Percentiles rank a stretch among this genome's conserved stretches.
phyloP scores from a whole-genome alignment of 2,113 vertebrate species.

The Castor canadensis region DNA sequence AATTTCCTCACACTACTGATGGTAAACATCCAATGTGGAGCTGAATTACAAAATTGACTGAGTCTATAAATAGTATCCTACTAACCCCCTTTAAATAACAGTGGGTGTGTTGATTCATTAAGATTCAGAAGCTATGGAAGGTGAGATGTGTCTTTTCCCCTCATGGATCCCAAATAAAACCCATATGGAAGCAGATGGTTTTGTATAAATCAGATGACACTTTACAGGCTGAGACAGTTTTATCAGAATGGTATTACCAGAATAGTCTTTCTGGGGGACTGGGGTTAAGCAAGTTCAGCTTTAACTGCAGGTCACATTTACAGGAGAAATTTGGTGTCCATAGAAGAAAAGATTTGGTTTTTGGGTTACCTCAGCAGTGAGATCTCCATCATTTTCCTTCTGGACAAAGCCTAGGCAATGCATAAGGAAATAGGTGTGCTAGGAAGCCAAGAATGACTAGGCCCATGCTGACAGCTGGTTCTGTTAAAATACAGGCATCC shows the following conservation, averaged over 20 bases:
- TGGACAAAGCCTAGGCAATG: too few relatives aligned
- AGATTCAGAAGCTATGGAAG: conserved; percentile 74
- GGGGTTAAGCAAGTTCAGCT: conserved; percentile 72
- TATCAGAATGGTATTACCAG: conserved; percentile 77
- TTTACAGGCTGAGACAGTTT: conserved; percentile 77
- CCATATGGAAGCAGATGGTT: conserved; percentile 67
- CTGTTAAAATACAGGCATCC: not conserved
- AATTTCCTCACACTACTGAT: conserved; percentile 53
- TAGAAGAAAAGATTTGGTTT: conserved; percentile 38
- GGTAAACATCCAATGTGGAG: conserved; percentile 42
- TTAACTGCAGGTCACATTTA: conserved; percentile 73
- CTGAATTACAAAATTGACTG: conserved; percentile 58
- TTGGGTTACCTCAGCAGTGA: not conserved
- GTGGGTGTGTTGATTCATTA: conserved; percentile 70
- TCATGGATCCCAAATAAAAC: conserved; percentile 61
- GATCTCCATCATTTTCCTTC: not conserved
- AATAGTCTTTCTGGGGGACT: conserved; percentile 53
- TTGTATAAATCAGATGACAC: conserved; percentile 77
- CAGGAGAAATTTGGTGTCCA: conserved; percentile 48
- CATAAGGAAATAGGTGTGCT: not conserved
- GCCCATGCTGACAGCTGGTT: not conserved
- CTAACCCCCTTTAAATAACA: conserved; percentile 57
- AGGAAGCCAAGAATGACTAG: not conserved
- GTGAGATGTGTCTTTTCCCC: conserved; percentile 31
- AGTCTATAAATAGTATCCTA: conserved; percentile 64